These are phyloP conservation scores for Grus americana DNA, from an alignment of 2,113 vertebrate genomes.

Conservation along the genomic window DNA sequence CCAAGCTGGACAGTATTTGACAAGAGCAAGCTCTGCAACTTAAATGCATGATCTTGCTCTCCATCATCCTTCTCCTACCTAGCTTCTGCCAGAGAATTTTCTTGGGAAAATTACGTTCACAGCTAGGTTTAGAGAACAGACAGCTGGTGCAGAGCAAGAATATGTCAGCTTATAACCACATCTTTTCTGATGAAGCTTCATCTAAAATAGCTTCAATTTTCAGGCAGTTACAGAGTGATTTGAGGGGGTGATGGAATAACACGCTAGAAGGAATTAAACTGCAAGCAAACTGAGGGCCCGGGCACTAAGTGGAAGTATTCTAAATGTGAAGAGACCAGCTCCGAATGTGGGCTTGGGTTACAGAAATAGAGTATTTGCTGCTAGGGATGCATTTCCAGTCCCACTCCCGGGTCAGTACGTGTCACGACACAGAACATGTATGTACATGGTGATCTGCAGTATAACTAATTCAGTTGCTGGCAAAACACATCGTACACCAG, in stretches of 20 bases:
- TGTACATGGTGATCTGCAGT: not conserved
- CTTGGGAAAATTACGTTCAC: constrained; percentile 44
- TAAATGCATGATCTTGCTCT: not conserved
- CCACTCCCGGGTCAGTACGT: not conserved
- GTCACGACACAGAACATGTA: not conserved
- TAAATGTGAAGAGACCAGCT: constrained; percentile 1
- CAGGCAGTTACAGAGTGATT: not conserved
- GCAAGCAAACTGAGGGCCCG: not conserved
- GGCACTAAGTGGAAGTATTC: constrained; percentile 6
- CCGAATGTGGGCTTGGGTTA: not conserved
- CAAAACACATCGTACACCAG: not conserved
- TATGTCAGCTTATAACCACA: not conserved
- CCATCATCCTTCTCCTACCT: not conserved
- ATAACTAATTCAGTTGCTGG: not conserved
- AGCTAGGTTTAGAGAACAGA: constrained; percentile 37
- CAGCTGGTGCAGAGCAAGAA: constrained; percentile 26
- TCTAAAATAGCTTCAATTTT: constrained; percentile 46
- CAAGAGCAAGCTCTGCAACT: not conserved
- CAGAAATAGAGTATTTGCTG: constrained; percentile 37
- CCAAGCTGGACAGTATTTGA: not conserved
- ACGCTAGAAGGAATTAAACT: not conserved
- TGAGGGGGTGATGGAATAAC: not conserved
- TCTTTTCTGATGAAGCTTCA: not conserved
- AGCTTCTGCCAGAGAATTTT: constrained; percentile 26
- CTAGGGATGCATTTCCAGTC: not conserved